Percentiles rank a stretch among this genome's conserved stretches.
phyloP scores from a whole-genome alignment of 2,113 vertebrate species.

The Arenaria interpres region DNA sequence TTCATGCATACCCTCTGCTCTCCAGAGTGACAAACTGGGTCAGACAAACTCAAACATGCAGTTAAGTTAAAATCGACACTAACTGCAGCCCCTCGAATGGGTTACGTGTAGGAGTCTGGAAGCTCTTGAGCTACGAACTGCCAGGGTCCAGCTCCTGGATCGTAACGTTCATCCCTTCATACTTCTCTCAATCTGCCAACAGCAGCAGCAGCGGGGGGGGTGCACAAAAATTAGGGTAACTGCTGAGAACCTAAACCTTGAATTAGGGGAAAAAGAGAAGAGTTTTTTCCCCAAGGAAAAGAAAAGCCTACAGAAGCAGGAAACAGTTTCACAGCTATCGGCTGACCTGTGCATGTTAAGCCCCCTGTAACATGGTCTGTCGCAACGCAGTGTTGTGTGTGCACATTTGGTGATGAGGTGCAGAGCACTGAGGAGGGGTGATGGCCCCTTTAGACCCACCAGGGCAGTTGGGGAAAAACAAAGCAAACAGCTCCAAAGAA shows the following conservation, averaged over 20 bases:
- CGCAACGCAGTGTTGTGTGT: rapidly evolving
- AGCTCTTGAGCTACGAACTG: not conserved
- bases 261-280: too few species aligned
- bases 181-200: not conserved
- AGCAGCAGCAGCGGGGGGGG: not conserved
- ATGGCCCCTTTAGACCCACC: not conserved
- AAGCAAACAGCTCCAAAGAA: not conserved
- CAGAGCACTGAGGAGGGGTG: rapidly evolving
- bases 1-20: not conserved
- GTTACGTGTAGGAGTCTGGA: rapidly evolving
- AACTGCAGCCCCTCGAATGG: rapidly evolving
- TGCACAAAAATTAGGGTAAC: not conserved
- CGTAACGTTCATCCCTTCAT: rapidly evolving
- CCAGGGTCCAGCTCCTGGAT: not conserved
- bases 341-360: not conserved
- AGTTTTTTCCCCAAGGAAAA: too few species aligned
- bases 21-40: not conserved
- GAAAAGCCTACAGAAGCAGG: not conserved
- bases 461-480: too few species aligned
- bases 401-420: too few species aligned
- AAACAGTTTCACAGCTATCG: too few species aligned
- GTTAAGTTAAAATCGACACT: not conserved
- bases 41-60: not conserved
- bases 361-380: rapidly evolving
- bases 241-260: not conserved